These are phyloP conservation scores for Ceratosolen fusciceps DNA, from an alignment of 1,140 invertebrate genomes.

Conservation along the genomic window DNA sequence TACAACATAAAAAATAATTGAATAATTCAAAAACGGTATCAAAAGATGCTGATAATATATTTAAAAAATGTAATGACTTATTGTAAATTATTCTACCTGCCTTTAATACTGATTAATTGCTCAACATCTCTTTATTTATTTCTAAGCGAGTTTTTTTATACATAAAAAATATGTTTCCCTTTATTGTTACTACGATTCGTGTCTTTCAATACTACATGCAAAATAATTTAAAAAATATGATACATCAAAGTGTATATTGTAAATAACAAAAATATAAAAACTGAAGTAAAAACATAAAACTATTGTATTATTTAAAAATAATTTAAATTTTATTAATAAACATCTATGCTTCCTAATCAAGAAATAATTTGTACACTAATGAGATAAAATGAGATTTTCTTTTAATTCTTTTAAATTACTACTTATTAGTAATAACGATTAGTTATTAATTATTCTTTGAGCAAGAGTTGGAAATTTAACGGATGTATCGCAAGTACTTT, in stretches of 20 bases:
- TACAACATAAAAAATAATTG: constrained; percentile 28
- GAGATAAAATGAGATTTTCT: too few species aligned
- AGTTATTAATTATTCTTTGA: too few species aligned
- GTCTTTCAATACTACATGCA: constrained; percentile 40
- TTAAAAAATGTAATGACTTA: constrained; percentile 33
- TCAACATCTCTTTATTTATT: constrained; percentile 45
- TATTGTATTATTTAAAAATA: too few species aligned
- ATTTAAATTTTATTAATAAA: too few species aligned
- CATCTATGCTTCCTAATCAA: too few species aligned
- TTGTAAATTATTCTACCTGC: constrained; percentile 41
- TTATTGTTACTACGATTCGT: constrained; percentile 42
- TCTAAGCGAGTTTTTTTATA: constrained; percentile 31
- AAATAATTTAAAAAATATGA: constrained; percentile 34
- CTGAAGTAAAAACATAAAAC: constrained; percentile 39
- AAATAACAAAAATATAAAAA: constrained; percentile 51
- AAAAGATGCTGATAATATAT: constrained; percentile 25
- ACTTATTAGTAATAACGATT: too few species aligned
- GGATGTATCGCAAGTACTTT: too few species aligned
- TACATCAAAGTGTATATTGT: constrained; percentile 50
- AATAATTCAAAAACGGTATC: constrained; percentile 18
- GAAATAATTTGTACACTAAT: too few species aligned
- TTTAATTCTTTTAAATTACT: too few species aligned
- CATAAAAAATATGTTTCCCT: constrained; percentile 34
- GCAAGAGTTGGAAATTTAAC: too few species aligned
- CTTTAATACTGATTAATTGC: constrained; percentile 44